Conservation (phyloP, 2,888 invertebrate genomes). For the Diaperis boleti region DNA sequence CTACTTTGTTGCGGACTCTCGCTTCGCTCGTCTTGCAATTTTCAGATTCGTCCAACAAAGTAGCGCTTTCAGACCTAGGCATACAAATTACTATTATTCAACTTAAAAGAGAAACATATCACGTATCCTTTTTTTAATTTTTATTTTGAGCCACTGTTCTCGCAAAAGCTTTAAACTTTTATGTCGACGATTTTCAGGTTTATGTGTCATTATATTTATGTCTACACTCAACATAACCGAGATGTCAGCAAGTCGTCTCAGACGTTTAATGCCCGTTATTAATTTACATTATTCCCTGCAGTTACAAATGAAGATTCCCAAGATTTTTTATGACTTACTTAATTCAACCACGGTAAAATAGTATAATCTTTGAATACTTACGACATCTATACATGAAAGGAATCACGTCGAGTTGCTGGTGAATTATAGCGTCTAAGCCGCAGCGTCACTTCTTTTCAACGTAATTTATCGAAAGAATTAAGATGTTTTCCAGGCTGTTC, state of each 20-base stretch:
- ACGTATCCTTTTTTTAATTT: too few species aligned
- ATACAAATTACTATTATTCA: too few species aligned
- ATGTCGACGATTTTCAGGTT: not conserved
- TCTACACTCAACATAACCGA: slow-evolving; percentile 3
- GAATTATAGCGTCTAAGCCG: slow-evolving; percentile 41
- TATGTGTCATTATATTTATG: slow-evolving; percentile 23
- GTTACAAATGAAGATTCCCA: not conserved
- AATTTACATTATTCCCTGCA: slow-evolving; percentile 28
- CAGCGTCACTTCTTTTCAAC: slow-evolving; percentile 40
- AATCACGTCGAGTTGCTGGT: slow-evolving; percentile 41
- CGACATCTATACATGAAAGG: slow-evolving; percentile 37
- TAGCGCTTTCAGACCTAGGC: too few species aligned
- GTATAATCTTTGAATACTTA: slow-evolving; percentile 37
- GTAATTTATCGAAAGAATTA: slow-evolving; percentile 45
- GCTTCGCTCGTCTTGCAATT: too few species aligned
- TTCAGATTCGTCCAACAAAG: too few species aligned
- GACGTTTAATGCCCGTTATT: slow-evolving; percentile 15
- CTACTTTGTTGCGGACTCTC: too few species aligned
- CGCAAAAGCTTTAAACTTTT: too few species aligned
- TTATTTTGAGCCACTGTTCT: too few species aligned
- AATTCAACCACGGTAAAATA: slow-evolving; percentile 37
- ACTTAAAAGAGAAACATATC: too few species aligned
- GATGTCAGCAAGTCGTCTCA: slow-evolving; percentile 17
- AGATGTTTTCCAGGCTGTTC: slow-evolving; percentile 41
- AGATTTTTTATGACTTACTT: slow-evolving; percentile 32